phyloP scores from a whole-genome alignment of 2,113 vertebrate genomes.

The Pachycephala philippinensis region DNA sequence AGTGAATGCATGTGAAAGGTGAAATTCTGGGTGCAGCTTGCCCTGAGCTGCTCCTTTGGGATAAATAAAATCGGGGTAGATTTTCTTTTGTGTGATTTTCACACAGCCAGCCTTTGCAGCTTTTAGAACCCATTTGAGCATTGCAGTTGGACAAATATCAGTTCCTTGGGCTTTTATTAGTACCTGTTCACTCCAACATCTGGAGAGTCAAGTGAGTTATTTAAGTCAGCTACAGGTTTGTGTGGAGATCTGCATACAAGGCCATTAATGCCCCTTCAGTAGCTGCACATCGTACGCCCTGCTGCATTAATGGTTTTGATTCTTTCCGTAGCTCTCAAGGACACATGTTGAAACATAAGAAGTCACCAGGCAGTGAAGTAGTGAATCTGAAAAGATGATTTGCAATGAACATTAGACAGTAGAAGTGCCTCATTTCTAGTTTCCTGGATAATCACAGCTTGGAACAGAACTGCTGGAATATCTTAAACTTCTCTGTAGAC shows the following conservation, averaged over 20 bases:
- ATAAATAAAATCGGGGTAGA: background rate
- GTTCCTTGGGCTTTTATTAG: background rate
- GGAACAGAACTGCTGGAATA: background rate
- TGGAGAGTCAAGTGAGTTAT: background rate
- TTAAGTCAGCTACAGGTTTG: background rate
- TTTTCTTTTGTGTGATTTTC: background rate
- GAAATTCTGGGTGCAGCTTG: background rate
- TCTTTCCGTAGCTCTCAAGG: constrained; percentile 16
- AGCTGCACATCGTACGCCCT: background rate
- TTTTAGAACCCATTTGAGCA: background rate
- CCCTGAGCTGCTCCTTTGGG: background rate
- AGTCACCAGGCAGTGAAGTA: background rate
- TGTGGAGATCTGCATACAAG: background rate
- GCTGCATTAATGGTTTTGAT: background rate
- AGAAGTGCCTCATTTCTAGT: background rate
- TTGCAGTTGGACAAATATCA: background rate
- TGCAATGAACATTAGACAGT: background rate
- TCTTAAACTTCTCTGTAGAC: background rate
- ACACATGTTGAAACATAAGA: background rate
- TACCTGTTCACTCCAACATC: background rate
- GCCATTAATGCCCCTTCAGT: background rate
- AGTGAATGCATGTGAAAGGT: background rate
- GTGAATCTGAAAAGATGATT: constrained; percentile 14
- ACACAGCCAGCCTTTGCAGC: background rate
- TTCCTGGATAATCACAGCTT: constrained; percentile 23